Conservation (phyloP, 92 coral and sea anemone species). For the Paramuricea clavata region DNA sequence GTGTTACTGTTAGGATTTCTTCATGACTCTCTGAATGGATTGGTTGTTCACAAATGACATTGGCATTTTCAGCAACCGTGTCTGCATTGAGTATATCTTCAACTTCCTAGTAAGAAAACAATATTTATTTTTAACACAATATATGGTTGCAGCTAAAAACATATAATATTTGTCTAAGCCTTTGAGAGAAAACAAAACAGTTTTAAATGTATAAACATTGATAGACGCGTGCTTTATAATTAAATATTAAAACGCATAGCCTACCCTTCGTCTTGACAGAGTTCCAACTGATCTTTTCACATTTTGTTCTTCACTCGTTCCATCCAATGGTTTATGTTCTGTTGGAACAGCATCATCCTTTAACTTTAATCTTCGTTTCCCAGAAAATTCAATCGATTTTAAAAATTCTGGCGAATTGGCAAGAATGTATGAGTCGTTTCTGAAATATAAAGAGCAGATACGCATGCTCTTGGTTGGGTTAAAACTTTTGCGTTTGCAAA, state of each 20-base stretch:
- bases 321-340: neutral
- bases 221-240: too few species aligned
- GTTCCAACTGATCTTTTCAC: neutral
- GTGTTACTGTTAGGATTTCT: neutral
- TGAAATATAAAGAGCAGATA: slow-evolving; percentile 29
- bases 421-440: slow-evolving; percentile 6
- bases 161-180: too few species aligned
- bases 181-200: too few species aligned
- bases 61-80: too few species aligned
- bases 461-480: neutral
- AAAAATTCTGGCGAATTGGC: slow-evolving; percentile 19
- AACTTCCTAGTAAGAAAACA: neutral
- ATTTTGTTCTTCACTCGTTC: neutral
- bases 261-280: neutral
- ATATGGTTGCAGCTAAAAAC: too few species aligned
- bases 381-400: neutral
- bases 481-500: slow-evolving; percentile 22
- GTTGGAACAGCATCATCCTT: slow-evolving; percentile 20
- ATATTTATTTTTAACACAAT: neutral
- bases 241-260: too few species aligned
- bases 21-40: neutral
- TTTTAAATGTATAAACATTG: too few species aligned
- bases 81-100: neutral
- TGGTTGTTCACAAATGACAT: neutral
- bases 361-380: neutral